A percentile compares a stretch with the other conserved stretches of the same genome.
These are phyloP conservation scores for Eilema depressum DNA, from an alignment of 2,888 invertebrate species.

Conservation along the genomic window DNA sequence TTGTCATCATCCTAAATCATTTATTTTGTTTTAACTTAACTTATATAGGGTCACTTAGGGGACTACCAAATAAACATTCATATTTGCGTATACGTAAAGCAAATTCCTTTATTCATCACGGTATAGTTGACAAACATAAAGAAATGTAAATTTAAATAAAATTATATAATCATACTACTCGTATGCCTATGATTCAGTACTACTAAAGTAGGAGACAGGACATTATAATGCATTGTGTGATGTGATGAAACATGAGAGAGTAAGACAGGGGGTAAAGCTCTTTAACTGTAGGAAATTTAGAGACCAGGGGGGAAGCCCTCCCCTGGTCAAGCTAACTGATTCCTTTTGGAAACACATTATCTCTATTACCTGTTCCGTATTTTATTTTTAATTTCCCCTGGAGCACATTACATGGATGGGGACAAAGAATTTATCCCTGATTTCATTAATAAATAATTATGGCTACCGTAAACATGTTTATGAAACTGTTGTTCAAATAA, in stretches of 20 bases:
- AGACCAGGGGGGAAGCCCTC: no score
- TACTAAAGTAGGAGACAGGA: background rate
- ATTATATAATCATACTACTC: background rate
- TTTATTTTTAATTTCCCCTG: background rate
- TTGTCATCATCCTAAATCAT: no score
- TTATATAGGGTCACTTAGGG: background rate
- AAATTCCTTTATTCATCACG: background rate
- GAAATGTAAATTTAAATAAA: background rate
- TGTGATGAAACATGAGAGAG: no score
- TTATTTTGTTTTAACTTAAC: no score
- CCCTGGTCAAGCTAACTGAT: no score
- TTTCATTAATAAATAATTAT: background rate
- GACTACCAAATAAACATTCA: background rate
- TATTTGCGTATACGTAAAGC: background rate
- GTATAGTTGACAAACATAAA: background rate
- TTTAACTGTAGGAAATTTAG: no score
- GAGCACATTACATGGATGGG: background rate
- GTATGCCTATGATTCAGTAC: background rate
- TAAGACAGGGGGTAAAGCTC: no score
- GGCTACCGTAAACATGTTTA: no score
- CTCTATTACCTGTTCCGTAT: no score
- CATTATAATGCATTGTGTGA: no score
- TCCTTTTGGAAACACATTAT: no score
- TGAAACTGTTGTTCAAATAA: no score
- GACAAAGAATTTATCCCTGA: background rate